These are phyloP conservation scores for Aleiodes leptofemur DNA, from an alignment of 2,888 invertebrate species.

Conservation along the genomic window DNA sequence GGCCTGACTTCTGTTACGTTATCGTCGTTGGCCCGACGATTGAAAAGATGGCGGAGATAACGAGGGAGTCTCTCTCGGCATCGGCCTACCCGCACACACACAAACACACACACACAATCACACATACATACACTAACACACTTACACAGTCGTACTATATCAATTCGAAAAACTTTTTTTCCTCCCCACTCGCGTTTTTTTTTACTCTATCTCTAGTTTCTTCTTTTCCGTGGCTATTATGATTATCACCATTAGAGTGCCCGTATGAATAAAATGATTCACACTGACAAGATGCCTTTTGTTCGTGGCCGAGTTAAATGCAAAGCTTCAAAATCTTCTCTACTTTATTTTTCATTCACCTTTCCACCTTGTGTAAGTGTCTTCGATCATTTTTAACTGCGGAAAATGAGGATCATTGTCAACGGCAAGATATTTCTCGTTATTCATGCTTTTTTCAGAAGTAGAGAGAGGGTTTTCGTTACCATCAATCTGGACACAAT, in stretches of 20 bases:
- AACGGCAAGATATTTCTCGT: constrained; percentile 35
- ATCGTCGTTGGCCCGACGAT: constrained; percentile 58
- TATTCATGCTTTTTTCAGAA: constrained; percentile 6
- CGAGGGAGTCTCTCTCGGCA: constrained; percentile 39
- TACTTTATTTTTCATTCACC: constrained; percentile 8
- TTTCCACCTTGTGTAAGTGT: background rate
- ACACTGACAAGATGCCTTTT: constrained; percentile 56
- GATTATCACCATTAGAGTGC: constrained; percentile 68
- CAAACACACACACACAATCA: background rate
- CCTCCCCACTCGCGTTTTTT: background rate
- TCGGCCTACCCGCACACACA: constrained; percentile 16
- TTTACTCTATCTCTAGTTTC: constrained; percentile 2
- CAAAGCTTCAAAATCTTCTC: constrained; percentile 38
- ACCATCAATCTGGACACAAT: constrained; percentile 2
- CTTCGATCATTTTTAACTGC: constrained; percentile 22
- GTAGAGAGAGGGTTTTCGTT: constrained; percentile 30
- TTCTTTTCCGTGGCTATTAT: constrained; percentile 58
- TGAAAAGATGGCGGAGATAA: constrained; percentile 57
- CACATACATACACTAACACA: background rate
- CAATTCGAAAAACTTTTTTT: constrained; percentile 25
- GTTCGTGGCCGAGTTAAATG: constrained; percentile 54
- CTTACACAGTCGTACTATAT: background rate
- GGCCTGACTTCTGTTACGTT: constrained; percentile 61
- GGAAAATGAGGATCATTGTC: constrained; percentile 38
- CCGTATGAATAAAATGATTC: constrained; percentile 69